Base-by-base conservation (phyloP, 2,888 invertebrate genomes). In the Pinctada fucata region DNA sequence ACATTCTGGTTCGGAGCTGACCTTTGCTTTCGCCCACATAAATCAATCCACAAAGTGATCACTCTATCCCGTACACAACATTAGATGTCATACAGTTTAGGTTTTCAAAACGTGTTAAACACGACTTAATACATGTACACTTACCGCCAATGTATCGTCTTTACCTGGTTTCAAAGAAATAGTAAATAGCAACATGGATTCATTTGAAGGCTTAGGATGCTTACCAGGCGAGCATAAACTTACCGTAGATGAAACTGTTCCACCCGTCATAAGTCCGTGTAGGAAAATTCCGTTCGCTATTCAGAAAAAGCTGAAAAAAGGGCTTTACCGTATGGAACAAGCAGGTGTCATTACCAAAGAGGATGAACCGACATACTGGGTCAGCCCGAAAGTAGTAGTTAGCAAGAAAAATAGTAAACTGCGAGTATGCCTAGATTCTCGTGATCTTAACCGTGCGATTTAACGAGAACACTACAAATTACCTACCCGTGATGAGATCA, bases 291-390 rank as follows among this genome's bases (percentile, higher is more conserved):
- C 58, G 58, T 58, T 58, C 58, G 58, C 58, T 8, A 58, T 58
- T 10, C 58, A 58, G 58, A 58, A 58, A 10, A 58, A 58, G 58
- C 58, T 58, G 6, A 58, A 58, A 58, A 58, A 58, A 58, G 58
- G 10, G 58, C 58, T 58, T 58, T n/a, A n/a, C n/a, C n/a, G n/a
- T n/a, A n/a, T n/a, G n/a, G n/a, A n/a, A 67, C 4, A 48, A 16
- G 70, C n/a, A 77, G 69, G 49, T n/a, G 79, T 83, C 3, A 83
- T 85, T 45, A 45, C n/a, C 13, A 83, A 74, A 75, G 78, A 82
- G 50, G 64, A 69, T 47, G 76, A 82, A 16, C 82, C 79, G 8
- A 85, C 83, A n/a, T 80, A 79, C 8, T 85, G 83, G 85, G 82
- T 85, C 5, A 83, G 65, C 75, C 78, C 79, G 2, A 50, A 85